Conservation (phyloP, 2,113 vertebrate genomes). For the Mustela nigripes region DNA sequence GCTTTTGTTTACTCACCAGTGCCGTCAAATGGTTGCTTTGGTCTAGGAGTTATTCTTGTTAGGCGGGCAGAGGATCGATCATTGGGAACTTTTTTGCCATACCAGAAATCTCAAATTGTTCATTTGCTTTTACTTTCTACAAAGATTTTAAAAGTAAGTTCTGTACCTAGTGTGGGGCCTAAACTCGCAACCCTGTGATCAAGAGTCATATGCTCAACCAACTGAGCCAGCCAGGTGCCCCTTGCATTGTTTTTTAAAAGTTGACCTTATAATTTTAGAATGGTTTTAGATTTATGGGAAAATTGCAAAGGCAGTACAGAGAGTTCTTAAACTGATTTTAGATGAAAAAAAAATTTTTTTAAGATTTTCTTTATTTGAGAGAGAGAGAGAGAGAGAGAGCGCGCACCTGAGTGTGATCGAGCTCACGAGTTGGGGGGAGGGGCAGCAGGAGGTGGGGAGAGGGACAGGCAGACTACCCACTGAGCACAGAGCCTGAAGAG, state of each 20-base stretch:
- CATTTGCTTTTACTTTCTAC: not conserved
- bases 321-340: not conserved
- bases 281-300: slow-evolving; percentile 31
- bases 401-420: not conserved
- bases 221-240: not conserved
- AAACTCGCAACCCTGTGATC: not conserved
- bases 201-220: not conserved
- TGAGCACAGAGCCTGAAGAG: not conserved
- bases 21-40: not conserved
- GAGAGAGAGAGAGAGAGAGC: no score
- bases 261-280: not conserved
- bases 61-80: not conserved
- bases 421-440: not conserved
- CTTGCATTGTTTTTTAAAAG: not conserved
- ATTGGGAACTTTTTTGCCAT: not conserved
- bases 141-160: not conserved
- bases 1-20: not conserved
- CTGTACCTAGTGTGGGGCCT: not conserved
- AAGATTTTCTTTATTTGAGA: not conserved
- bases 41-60: not conserved
- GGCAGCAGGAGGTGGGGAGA: not conserved
- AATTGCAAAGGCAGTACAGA: not conserved
- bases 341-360: not conserved
- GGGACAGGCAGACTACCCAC: not conserved
- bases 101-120: not conserved